Percentiles rank a stretch among this genome's conserved stretches.
These are phyloP conservation scores for Amphipyra tragopoginis DNA, from an alignment of 2,888 invertebrate genomes.

Conservation along the genomic window DNA sequence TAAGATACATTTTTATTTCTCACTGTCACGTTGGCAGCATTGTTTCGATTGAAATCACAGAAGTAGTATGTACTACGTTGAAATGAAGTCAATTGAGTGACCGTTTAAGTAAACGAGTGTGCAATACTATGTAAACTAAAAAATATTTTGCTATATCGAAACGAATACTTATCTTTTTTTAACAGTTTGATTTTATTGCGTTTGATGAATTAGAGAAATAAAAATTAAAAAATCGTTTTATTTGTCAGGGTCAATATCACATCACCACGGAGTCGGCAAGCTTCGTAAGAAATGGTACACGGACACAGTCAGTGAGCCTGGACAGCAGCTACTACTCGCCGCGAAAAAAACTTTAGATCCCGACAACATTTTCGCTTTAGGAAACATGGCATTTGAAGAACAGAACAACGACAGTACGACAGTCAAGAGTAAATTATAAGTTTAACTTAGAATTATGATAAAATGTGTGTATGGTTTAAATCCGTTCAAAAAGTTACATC, in stretches of 20 bases:
- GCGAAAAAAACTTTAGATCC: constrained; percentile 97
- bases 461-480: neutral
- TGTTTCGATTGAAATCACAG: neutral
- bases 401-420: constrained; percentile 41
- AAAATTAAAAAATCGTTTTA: too few relatives aligned
- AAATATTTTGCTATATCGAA: neutral
- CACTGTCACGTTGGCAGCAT: constrained; percentile 20
- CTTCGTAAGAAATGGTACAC: constrained; percentile 96
- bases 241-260: constrained; percentile 94
- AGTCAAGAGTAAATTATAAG: constrained; percentile 82
- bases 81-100: constrained; percentile 32
- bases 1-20: constrained; percentile 42
- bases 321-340: constrained; percentile 93
- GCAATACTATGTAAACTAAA: too few relatives aligned
- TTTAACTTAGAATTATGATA: neutral
- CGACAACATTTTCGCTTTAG: constrained; percentile 97
- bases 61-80: too few relatives aligned
- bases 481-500: neutral
- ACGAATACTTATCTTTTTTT: neutral
- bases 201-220: too few relatives aligned
- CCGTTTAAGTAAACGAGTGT: constrained; percentile 14
- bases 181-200: neutral
- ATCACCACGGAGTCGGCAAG: constrained; percentile 99
- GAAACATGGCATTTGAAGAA: constrained; percentile 91
- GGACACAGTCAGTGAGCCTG: constrained; percentile 95